Evolutionary conservation across 2,113 vertebrate genomes (phyloP).

Genomic region (Scomber scombrus): DNA sequence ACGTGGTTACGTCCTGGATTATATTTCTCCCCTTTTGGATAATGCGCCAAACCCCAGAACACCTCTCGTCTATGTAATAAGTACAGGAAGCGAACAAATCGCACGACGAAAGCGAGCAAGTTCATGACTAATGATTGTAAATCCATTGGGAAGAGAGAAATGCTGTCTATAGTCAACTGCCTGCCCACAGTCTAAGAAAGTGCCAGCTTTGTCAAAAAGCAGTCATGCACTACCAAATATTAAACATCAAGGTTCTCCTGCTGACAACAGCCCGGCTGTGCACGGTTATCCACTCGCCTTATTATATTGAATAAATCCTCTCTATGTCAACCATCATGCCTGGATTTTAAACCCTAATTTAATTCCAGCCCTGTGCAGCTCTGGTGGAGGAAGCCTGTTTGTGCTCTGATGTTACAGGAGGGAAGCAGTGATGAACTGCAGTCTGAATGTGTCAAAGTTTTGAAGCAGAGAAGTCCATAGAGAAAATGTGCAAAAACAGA

Average conservation of each 20-base stretch:
- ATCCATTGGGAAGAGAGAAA: conserved; percentile 59
- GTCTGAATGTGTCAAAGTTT: conserved; percentile 29
- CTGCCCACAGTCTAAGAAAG: conserved; percentile 61
- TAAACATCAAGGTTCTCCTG: conserved; percentile 75
- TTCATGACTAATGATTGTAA: conserved; percentile 78
- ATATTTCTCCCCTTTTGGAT: conserved; percentile 21
- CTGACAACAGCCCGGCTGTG: conserved; percentile 68
- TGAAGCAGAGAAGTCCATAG: conserved; percentile 15
- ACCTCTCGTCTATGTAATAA: conserved; percentile 63
- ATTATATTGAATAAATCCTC: conserved; percentile 76
- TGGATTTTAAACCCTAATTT: conserved; percentile 81
- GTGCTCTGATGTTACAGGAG: conserved; percentile 27
- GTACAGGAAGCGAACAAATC: conserved; percentile 65
- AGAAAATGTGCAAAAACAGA: conserved; percentile 6
- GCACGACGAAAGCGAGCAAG: conserved; percentile 55
- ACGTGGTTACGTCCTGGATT: conserved; percentile 29
- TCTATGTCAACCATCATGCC: conserved; percentile 69
- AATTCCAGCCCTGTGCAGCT: conserved; percentile 65
- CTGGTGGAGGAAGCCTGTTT: conserved; percentile 41
- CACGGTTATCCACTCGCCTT: conserved; percentile 68
- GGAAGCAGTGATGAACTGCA: conserved; percentile 36
- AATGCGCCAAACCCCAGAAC: conserved; percentile 32
- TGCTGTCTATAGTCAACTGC: conserved; percentile 48
- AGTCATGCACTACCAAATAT: conserved; percentile 66
- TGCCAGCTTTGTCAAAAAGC: conserved; percentile 73